Evolutionary conservation across 2,888 invertebrate genomes (phyloP), one percentile per base, ranked within the genome.

Genomic region (Toxonevra muliebris): DNA sequence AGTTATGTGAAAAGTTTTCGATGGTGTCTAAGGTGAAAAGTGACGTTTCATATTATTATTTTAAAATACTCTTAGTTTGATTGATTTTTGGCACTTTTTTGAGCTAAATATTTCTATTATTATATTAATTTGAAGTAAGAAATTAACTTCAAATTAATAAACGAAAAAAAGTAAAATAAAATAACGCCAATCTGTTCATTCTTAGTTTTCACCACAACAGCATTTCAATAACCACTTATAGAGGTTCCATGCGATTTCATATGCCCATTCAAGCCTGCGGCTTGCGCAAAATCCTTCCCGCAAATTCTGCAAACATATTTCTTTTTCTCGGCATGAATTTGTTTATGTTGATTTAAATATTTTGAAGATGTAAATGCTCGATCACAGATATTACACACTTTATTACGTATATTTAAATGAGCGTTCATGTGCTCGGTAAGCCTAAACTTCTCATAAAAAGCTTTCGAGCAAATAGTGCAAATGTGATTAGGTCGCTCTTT

Each of bases 371-470:
- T 75, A 55, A 80, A 81, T 1, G 75, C 64, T 15, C 79, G 77
- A 0, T 68, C 74, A 11, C 81, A 81, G 0, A 74, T 61, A 1
- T 74, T 73, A 68, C 82, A 81, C n/a, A 76, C 75, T 42, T 78
- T 76, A 73, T 78, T 79, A 60, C 76, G 78, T 1, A 80, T 77
- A 69, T 80, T 79, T 7, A 77, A 52, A 65, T 79, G 30, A 1
- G 79, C 80, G 60, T 79, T 79, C 0, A 77, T 66, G 65, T 80
- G 81, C 1, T 77, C 81, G 60, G 82, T 82, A 3, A 81, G 75
- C 52, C 78, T 75, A 0, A 75, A 75, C 52, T 81, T 81, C 8
- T 79, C 78, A 9, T 78, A 69, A 41, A 80, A 80, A 13, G 77
- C 75, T 61, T 81, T 80, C 1, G 73, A 61, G 40, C 80, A 80